A percentile compares a stretch with the other conserved stretches of the same genome.
Conservation (phyloP, 1,140 invertebrate genomes). For the Drosophila tsacasi region DNA sequence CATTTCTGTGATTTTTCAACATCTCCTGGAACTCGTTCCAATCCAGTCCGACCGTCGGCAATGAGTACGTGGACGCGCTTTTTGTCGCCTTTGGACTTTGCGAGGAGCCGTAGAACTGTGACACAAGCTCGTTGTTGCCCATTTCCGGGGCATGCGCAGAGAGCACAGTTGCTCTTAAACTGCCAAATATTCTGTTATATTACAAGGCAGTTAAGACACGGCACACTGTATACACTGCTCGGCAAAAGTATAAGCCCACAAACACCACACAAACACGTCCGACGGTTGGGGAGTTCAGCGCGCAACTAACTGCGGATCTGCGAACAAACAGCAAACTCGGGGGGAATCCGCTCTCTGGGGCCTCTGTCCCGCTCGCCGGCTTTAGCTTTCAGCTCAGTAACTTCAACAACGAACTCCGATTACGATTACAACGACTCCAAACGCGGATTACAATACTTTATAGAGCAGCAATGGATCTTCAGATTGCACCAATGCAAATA, state of each 20-base stretch:
- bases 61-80: conserved; percentile 66
- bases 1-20: conserved; percentile 85
- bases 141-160: conserved; percentile 65
- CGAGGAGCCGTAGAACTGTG: conserved; percentile 81
- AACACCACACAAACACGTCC: conserved; percentile 44
- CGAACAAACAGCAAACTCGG: conserved; percentile 25
- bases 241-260: conserved; percentile 11
- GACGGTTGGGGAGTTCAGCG: conserved; percentile 67
- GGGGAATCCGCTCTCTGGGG: conserved; percentile 25
- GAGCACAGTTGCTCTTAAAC: conserved; percentile 28
- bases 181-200: conserved; percentile 12
- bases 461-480: conserved; percentile 12
- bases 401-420: conserved; percentile 5
- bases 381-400: conserved; percentile 6
- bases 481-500: conserved; percentile 63
- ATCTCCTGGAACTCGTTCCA: conserved; percentile 77
- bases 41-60: conserved; percentile 65
- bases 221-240: conserved; percentile 21
- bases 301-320: conserved; percentile 55
- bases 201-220: conserved; percentile 12
- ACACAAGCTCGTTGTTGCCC: conserved; percentile 83
- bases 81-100: conserved; percentile 73
- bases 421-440: conserved; percentile 24
- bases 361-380: conserved; percentile 9
- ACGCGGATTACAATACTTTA: conserved; percentile 19